A percentile compares a stretch with the other conserved stretches of the same genome.
Evolutionary conservation across 2,888 invertebrate genomes (phyloP).

Genomic region (Watsonalla binaria): DNA sequence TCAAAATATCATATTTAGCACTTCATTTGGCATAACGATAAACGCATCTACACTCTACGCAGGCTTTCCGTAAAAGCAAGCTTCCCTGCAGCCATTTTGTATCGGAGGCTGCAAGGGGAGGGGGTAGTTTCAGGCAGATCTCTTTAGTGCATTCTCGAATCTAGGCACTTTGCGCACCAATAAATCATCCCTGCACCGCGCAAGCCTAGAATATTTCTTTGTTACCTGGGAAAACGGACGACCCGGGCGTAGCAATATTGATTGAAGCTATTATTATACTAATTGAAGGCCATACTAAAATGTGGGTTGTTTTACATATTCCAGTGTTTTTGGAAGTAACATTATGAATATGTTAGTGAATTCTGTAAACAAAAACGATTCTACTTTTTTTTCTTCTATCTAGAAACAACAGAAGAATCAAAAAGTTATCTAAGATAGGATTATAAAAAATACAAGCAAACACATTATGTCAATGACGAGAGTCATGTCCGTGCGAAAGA

Average conservation of each 20-base stretch:
- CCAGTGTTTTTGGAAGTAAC: too few relatives aligned
- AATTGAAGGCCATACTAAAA: neutral
- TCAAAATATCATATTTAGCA: too few relatives aligned
- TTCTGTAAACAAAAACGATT: too few relatives aligned
- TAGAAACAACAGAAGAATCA: too few relatives aligned
- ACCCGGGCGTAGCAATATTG: neutral
- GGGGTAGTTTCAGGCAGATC: neutral
- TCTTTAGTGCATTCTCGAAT: neutral
- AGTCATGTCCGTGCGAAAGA: too few relatives aligned
- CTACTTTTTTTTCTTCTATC: too few relatives aligned
- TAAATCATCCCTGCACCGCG: slow-evolving; percentile 7
- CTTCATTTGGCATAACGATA: too few relatives aligned
- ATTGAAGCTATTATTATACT: neutral
- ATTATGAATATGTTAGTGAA: too few relatives aligned
- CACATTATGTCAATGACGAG: too few relatives aligned
- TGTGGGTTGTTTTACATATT: neutral
- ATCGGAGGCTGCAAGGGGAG: neutral
- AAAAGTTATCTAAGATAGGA: too few relatives aligned
- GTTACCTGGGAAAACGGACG: neutral
- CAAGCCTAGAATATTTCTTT: slow-evolving; percentile 6
- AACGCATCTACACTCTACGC: too few relatives aligned
- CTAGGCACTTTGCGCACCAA: slow-evolving; percentile 9
- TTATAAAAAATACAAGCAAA: too few relatives aligned
- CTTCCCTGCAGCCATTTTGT: neutral
- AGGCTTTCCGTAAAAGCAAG: neutral